Conservation (phyloP, 2,113 vertebrate genomes). For the Rhinolophus sinicus region DNA sequence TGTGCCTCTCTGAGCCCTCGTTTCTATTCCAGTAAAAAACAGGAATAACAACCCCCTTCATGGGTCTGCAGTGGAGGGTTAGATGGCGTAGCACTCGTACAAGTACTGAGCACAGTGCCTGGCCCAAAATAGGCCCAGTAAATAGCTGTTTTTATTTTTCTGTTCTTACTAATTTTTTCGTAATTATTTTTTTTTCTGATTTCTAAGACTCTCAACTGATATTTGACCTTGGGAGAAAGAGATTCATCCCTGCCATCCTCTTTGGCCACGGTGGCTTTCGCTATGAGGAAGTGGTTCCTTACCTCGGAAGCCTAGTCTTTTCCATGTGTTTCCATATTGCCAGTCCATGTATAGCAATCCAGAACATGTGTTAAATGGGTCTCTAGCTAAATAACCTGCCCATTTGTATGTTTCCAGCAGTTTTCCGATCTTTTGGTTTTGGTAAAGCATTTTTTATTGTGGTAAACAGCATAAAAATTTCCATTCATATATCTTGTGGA, state of each 20-base stretch:
- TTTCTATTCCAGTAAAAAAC: not conserved
- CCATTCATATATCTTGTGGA: not conserved
- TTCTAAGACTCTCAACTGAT: not conserved
- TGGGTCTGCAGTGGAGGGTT: not conserved
- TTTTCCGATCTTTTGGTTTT: slow-evolving; percentile 34
- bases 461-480: not conserved
- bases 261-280: not conserved
- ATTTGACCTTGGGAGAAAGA: slow-evolving; percentile 5
- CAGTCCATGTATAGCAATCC: not conserved
- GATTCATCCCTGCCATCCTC: not conserved
- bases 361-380: not conserved
- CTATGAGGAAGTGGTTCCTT: not conserved
- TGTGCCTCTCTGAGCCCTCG: not conserved
- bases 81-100: not conserved
- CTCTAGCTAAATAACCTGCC: not conserved
- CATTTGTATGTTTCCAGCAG: not conserved
- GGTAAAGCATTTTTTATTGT: not conserved
- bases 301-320: not conserved
- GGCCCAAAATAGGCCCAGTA: not conserved
- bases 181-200: not conserved
- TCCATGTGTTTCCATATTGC: not conserved
- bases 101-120: not conserved
- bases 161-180: not conserved
- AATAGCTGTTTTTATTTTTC: not conserved
- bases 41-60: not conserved